phyloP scores from a whole-genome alignment of 1,140 invertebrate species.

The Formica exsecta region DNA sequence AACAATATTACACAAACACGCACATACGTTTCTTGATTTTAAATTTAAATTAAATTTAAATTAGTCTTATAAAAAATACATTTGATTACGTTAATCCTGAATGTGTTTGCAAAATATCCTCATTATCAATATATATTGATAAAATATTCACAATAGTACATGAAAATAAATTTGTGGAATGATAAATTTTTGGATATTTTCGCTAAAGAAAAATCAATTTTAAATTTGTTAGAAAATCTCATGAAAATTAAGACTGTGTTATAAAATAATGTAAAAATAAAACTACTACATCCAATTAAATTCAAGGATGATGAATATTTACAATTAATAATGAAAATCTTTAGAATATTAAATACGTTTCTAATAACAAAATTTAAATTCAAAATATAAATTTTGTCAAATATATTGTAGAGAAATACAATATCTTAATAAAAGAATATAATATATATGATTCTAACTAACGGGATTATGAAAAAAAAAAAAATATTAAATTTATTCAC shows the following conservation, averaged over 20 bases:
- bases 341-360: background rate
- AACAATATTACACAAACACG: too few relatives aligned
- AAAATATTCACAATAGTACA: background rate
- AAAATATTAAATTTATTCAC: background rate
- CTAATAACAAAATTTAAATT: slow-evolving; percentile 14
- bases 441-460: background rate
- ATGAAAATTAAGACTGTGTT: background rate
- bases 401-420: background rate
- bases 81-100: background rate
- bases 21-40: too few relatives aligned
- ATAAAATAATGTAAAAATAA: slow-evolving; percentile 3
- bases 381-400: background rate
- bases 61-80: background rate
- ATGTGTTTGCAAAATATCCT: background rate
- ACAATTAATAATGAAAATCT: background rate
- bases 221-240: background rate
- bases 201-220: background rate
- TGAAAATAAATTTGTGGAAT: background rate
- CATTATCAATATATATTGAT: background rate
- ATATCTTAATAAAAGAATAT: too few relatives aligned
- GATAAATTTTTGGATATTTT: background rate
- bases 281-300: background rate
- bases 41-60: background rate
- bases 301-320: background rate
- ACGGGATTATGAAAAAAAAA: background rate